Conservation (phyloP, 2,797 vertebrate genomes). For the Paramormyrops hopkinsi region DNA sequence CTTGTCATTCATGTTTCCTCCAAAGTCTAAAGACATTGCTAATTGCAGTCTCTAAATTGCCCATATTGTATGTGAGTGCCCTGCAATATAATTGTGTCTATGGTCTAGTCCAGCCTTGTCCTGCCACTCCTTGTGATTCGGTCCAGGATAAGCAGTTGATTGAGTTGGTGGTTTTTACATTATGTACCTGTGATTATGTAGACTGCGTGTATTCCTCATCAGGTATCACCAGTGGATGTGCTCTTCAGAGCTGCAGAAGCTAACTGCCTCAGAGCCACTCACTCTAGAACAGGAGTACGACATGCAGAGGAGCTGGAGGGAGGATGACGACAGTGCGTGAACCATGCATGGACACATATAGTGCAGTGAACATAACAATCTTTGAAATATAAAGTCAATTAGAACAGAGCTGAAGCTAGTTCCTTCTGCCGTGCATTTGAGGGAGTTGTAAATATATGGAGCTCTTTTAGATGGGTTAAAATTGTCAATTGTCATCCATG, state of each 20-base stretch:
- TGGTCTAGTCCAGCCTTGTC: not conserved
- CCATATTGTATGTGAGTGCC: not conserved
- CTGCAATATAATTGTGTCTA: not conserved
- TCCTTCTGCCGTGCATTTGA: not conserved
- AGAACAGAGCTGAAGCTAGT: not conserved
- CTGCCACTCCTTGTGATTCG: not conserved
- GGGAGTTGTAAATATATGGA: not conserved
- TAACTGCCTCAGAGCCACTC: conserved; percentile 86
- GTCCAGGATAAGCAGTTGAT: not conserved
- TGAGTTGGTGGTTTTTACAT: not conserved
- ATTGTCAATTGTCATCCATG: not conserved
- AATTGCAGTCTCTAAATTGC: not conserved
- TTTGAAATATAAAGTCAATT: not conserved
- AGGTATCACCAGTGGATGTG: conserved; percentile 95
- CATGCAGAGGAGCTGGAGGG: conserved; percentile 87
- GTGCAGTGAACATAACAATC: not conserved
- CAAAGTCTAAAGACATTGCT: not conserved
- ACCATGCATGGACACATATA: not conserved
- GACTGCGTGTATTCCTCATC: not conserved
- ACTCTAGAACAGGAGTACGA: conserved; percentile 85
- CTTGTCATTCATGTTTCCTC: not conserved
- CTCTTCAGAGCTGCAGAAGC: conserved; percentile 77
- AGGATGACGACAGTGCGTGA: conserved; percentile 80
- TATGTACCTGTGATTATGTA: not conserved
- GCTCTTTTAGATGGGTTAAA: not conserved